Conservation (phyloP, 2,113 vertebrate species). For the Anser cygnoides region DNA sequence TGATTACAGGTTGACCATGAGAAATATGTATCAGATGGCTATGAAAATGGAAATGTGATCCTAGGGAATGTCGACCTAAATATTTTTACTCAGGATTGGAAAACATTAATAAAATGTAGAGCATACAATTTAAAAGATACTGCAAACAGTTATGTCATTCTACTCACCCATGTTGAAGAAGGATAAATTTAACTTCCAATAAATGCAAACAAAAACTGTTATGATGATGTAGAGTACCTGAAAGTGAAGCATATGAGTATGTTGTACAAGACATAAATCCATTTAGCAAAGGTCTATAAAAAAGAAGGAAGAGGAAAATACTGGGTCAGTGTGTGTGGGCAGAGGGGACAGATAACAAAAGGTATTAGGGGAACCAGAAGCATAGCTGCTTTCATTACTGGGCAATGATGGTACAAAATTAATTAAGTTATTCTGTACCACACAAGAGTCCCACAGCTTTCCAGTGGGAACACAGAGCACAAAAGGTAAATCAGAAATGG, state of each 20-base stretch:
- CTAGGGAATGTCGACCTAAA: not conserved
- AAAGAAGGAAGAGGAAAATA: not conserved
- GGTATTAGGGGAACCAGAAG: not conserved
- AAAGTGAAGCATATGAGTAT: not conserved
- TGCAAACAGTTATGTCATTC: not conserved
- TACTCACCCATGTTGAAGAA: not conserved
- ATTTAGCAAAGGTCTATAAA: not conserved
- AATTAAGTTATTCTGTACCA: not conserved
- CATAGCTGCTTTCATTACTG: not conserved
- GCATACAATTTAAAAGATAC: not conserved
- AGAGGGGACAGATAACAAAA: not conserved
- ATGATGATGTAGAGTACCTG: not conserved
- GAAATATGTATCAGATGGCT: not conserved
- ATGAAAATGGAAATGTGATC: not conserved
- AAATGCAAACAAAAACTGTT: not conserved
- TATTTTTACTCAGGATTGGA: not conserved
- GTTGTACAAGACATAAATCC: not conserved
- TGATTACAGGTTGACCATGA: not conserved
- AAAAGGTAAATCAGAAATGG: not conserved
- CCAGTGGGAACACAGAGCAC: not conserved
- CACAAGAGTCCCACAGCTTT: not conserved
- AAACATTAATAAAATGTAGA: not conserved
- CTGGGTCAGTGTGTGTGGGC: no score
- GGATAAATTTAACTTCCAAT: not conserved
- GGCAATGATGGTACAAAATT: not conserved